Evolutionary conservation across 2,888 invertebrate species (phyloP), one percentile per base, ranked within the genome.

Genomic region (Ctena decussata): DNA sequence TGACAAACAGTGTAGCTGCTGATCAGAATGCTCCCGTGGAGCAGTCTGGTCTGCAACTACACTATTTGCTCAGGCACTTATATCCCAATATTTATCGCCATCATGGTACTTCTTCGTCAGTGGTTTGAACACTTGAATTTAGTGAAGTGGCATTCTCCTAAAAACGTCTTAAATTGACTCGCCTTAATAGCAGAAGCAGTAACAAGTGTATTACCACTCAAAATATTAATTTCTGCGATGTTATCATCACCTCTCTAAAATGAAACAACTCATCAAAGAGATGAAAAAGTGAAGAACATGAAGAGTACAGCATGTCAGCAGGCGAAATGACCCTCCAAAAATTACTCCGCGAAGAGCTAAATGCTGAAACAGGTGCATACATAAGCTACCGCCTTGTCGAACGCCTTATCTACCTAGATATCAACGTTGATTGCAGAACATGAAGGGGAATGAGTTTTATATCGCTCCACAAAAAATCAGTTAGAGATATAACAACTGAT

Each of bases 161-260:
- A 57, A 57, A 57, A 57, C 57, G 57, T 27, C 57, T 57, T 57
- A 57, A 57, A 57, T 57, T 57, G 57, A 57, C 57, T 57, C 27
- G 24, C n/a, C 27, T 57, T 27, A 57, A 27, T 27, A 57, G 18
- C 65, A 65, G 65, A 32, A 18, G 21, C 18, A 1, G 65, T 35
- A 65, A 65, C 65, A 80, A 77, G 77, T 77, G 80, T 71, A 35
- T 71, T 44, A 30, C 71, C 57, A 83, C 86, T 86, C 57, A 41
- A 82, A 83, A 83, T 86, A 83, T 80, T 86, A 86, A 82, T 80
- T 80, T 71, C 74, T 57, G 32, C 49, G 86, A 86, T 86, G 73
- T 21, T 86, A 86, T 86, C 86, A 27, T 30, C 44, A 35, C 74
- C 39, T 49, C 39, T 75, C 76, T 60, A 74, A 73, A 77, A 82